Conservation (phyloP, 2,113 vertebrate species). For the Crotalus viridis region DNA sequence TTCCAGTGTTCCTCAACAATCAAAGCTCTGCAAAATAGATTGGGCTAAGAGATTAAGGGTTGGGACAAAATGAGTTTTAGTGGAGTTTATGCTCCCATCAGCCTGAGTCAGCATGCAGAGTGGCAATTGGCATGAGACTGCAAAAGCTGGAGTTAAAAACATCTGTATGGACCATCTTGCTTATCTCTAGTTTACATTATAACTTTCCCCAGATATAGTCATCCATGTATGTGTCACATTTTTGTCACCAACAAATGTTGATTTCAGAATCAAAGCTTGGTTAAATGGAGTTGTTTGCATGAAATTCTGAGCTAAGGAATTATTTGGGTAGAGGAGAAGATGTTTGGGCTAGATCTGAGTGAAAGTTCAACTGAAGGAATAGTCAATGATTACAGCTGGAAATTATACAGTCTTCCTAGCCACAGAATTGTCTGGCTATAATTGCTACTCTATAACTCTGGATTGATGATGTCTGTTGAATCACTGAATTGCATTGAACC, state of each 20-base stretch:
- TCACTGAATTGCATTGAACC: slow-evolving; percentile 46
- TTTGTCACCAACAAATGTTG: slow-evolving; percentile 3
- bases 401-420: slow-evolving; percentile 63
- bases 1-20: neutral
- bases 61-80: neutral
- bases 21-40: neutral
- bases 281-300: slow-evolving; percentile 4
- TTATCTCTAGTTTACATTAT: neutral
- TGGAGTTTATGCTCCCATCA: neutral
- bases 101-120: neutral
- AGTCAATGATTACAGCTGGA: slow-evolving; percentile 49
- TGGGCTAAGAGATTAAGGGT: neutral
- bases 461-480: slow-evolving; percentile 54
- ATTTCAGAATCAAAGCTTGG: neutral
- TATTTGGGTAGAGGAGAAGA: neutral
- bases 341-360: slow-evolving; percentile 29
- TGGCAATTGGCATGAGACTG: neutral
- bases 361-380: slow-evolving; percentile 18
- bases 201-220: neutral
- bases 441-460: slow-evolving; percentile 54
- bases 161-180: neutral
- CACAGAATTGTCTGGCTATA: slow-evolving; percentile 40
- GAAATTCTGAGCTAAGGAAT: slow-evolving; percentile 1
- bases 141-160: neutral
- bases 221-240: neutral